A percentile compares a stretch with the other conserved stretches of the same genome.
Conservation (phyloP, 1,140 invertebrate species). For the Ephestia elutella region DNA sequence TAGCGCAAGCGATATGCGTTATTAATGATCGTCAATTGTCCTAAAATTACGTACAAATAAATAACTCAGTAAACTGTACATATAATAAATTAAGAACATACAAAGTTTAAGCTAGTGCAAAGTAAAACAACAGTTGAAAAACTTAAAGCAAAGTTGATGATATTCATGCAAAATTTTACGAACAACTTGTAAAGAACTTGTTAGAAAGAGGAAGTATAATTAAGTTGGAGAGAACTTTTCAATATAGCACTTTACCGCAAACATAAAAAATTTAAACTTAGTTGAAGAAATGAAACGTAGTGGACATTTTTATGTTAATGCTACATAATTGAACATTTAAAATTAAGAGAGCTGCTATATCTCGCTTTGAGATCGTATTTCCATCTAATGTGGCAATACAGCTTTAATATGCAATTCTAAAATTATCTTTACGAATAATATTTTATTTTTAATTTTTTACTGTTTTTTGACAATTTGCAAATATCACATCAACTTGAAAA, state of each 20-base stretch:
- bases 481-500: no score
- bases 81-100: not conserved
- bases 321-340: no score
- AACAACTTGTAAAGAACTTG: not conserved
- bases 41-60: no score
- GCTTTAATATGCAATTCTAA: no score
- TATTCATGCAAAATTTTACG: constrained; percentile 1
- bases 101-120: not conserved
- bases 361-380: no score
- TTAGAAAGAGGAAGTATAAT: not conserved
- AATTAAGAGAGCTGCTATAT: no score
- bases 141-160: not conserved
- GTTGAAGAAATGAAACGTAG: not conserved
- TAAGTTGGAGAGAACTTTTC: not conserved
- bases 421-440: no score
- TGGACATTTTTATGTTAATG: not conserved
- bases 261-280: not conserved
- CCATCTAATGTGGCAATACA: no score
- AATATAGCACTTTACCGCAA: not conserved
- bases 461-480: no score
- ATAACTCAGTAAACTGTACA: not conserved
- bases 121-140: not conserved
- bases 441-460: no score
- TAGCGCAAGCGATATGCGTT: not conserved
- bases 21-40: no score